These are phyloP conservation scores for Pristionchus arcanus DNA, from an alignment of 2,888 invertebrate genomes.

Conservation along the genomic window DNA sequence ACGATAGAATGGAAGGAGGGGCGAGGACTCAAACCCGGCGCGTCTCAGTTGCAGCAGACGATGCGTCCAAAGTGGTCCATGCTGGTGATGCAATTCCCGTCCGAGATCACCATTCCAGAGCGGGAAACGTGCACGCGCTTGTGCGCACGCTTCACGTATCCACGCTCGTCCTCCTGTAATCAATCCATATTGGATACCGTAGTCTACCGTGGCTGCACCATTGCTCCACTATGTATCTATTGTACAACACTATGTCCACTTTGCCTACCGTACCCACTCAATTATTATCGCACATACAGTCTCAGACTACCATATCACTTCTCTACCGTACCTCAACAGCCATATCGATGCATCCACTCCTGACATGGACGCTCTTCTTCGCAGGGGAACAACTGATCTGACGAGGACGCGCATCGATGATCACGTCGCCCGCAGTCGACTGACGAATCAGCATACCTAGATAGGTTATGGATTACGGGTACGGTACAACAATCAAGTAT, in stretches of 20 bases:
- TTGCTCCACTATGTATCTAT: not conserved
- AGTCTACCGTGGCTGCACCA: not conserved
- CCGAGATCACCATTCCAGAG: constrained; percentile 77
- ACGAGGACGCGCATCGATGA: constrained; percentile 80
- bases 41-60: constrained; percentile 64
- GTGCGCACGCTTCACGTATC: constrained; percentile 74
- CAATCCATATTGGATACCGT: not conserved
- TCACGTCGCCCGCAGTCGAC: constrained; percentile 78
- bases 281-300: too few species aligned
- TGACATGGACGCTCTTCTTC: constrained; percentile 77
- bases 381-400: constrained; percentile 79
- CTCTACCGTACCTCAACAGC: constrained; percentile 77
- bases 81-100: constrained; percentile 74
- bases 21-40: constrained; percentile 16
- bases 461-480: too few species aligned
- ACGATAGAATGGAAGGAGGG: not conserved
- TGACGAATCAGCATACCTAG: constrained; percentile 79
- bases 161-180: constrained; percentile 73
- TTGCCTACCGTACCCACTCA: not conserved
- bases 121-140: constrained; percentile 77
- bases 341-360: constrained; percentile 80
- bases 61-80: constrained; percentile 76
- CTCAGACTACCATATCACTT: not conserved
- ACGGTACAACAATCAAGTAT: too few species aligned
- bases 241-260: too few species aligned